A percentile compares a stretch with the other conserved stretches of the same genome.
Evolutionary conservation across 2,113 vertebrate genomes (phyloP).

Genomic region (Neoarius graeffei): DNA sequence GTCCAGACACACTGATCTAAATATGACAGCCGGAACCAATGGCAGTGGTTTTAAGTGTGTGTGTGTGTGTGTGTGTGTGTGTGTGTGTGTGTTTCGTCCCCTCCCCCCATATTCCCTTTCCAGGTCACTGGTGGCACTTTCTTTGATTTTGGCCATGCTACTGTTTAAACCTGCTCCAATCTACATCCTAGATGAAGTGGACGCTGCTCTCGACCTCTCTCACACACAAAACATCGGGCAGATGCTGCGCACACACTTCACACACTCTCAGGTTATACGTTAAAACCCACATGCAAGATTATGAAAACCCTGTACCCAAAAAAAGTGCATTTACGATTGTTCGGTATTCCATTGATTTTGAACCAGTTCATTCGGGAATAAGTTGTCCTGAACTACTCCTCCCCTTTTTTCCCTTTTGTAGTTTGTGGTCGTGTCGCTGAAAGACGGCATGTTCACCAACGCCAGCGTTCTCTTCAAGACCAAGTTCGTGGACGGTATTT

Average conservation of each 20-base stretch:
- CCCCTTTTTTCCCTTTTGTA: constrained; percentile 57
- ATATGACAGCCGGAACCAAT: background rate
- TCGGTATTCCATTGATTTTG: background rate
- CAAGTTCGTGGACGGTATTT: constrained; percentile 91
- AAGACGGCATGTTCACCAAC: constrained; percentile 99
- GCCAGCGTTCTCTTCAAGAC: constrained; percentile 96
- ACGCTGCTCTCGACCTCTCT: constrained; percentile 94
- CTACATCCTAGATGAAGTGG: constrained; percentile 97
- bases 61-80: background rate
- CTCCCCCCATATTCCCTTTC: too few relatives aligned
- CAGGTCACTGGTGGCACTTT: constrained; percentile 93
- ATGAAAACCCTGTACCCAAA: background rate
- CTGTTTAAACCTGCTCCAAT: constrained; percentile 98
- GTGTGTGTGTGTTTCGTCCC: constrained; percentile 12
- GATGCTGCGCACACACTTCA: constrained; percentile 91
- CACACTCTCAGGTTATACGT: constrained; percentile 83
- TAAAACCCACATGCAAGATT: too few relatives aligned
- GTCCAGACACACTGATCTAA: background rate
- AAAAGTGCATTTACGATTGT: background rate
- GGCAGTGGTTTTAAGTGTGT: background rate
- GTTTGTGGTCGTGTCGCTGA: constrained; percentile 97
- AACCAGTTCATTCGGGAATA: background rate
- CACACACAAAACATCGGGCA: constrained; percentile 98
- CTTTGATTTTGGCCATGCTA: constrained; percentile 92
- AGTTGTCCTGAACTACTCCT: background rate